A percentile compares a stretch with the other conserved stretches of the same genome.
Evolutionary conservation across 2,888 invertebrate genomes (phyloP).

Genomic region (Cephus pulcher): DNA sequence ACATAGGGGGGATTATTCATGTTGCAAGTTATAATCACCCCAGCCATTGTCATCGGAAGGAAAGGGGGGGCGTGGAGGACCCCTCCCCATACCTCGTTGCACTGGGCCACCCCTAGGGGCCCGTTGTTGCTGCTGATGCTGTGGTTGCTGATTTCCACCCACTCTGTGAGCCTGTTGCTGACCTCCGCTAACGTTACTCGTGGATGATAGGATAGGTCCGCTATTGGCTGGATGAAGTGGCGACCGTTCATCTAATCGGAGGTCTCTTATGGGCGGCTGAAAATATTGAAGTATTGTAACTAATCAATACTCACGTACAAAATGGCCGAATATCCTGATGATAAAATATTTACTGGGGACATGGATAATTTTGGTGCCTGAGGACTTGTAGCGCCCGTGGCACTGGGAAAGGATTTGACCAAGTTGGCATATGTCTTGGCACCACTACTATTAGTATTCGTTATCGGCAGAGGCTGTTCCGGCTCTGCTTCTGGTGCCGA

Average conservation of each 20-base stretch:
- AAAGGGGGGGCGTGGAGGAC: conserved; percentile 23
- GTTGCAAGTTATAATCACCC: conserved; percentile 21
- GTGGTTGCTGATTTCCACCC: conserved; percentile 33
- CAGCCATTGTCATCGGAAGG: conserved; percentile 25
- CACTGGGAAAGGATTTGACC: conserved; percentile 73
- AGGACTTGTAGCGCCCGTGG: conserved; percentile 51
- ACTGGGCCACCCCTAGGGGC: conserved; percentile 50
- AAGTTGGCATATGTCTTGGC: conserved; percentile 91
- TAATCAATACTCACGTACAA: background rate
- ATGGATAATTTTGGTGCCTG: conserved; percentile 64
- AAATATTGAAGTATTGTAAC: conserved; percentile 20
- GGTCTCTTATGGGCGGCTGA: conserved; percentile 62
- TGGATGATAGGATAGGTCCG: conserved; percentile 46
- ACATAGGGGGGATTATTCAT: conserved; percentile 6
- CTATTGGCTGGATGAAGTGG: conserved; percentile 47
- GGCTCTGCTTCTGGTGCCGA: conserved; percentile 63
- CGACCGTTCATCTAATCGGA: conserved; percentile 62
- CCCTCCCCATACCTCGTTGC: conserved; percentile 49
- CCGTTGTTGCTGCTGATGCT: conserved; percentile 48
- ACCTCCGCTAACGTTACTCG: conserved; percentile 40
- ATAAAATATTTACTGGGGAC: conserved; percentile 61
- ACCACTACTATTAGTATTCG: conserved; percentile 64
- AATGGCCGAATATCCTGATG: conserved; percentile 1
- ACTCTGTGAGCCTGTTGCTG: conserved; percentile 54
- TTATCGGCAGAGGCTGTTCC: conserved; percentile 64